Percentiles rank a stretch among this genome's conserved stretches.
phyloP scores from a whole-genome alignment of 2,888 invertebrate genomes.

The Sarcophaga variegata region DNA sequence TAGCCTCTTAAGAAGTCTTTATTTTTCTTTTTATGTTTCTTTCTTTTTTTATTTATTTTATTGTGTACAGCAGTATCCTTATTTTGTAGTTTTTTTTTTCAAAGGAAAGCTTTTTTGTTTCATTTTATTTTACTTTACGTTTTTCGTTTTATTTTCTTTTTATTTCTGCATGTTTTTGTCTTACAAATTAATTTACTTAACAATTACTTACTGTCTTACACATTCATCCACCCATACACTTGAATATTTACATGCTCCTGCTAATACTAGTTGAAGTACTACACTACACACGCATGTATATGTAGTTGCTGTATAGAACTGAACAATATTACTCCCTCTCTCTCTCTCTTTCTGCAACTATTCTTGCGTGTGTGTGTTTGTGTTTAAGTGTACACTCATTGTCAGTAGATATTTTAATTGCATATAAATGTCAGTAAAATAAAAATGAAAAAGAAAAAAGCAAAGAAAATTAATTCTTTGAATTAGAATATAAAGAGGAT shows the following conservation, averaged over 20 bases:
- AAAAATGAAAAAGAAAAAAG: background rate
- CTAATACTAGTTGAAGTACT: background rate
- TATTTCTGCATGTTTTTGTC: background rate
- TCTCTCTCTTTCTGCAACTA: background rate
- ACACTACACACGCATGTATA: background rate
- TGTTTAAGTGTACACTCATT: background rate
- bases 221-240: background rate
- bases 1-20: background rate
- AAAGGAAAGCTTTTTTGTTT: background rate
- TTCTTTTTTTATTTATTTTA: background rate
- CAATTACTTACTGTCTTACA: constrained; percentile 46
- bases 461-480: background rate
- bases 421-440: constrained; percentile 42
- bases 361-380: background rate
- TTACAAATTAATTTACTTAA: constrained; percentile 57
- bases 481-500: constrained; percentile 11
- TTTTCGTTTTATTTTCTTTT: background rate
- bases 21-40: background rate
- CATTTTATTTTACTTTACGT: background rate
- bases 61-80: no score
- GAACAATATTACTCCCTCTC: no score
- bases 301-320: no score
- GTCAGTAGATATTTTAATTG: constrained; percentile 55
- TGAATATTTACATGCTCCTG: background rate
- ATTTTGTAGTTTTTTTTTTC: no score